Conservation (phyloP, 2,888 invertebrate genomes). For the Quadroppia sp. region DNA sequence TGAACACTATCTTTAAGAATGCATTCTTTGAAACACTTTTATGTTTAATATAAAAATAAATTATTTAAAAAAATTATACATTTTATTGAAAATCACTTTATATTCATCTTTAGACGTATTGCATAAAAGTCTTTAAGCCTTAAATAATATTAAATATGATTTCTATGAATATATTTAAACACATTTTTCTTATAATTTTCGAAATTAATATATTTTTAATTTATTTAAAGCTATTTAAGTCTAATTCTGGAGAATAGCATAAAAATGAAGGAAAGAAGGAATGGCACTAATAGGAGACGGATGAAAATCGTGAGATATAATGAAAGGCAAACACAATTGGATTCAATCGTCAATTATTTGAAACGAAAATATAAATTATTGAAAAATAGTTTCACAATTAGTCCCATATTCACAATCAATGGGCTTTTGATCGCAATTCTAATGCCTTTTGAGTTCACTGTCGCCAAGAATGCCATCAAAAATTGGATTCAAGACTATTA, state of each 20-base stretch:
- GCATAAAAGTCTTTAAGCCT: too few species aligned
- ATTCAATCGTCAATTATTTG: neutral
- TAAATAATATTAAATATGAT: neutral
- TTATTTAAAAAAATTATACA: too few species aligned
- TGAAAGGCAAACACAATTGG: neutral
- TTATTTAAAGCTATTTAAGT: neutral
- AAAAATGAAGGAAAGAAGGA: neutral
- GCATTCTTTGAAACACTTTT: neutral
- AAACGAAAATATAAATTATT: neutral
- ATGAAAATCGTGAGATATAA: neutral
- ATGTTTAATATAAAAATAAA: too few species aligned
- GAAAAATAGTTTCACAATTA: neutral
- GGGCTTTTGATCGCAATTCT: neutral
- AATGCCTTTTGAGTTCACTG: neutral
- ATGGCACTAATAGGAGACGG: too few species aligned
- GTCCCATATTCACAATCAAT: slow-evolving; percentile 6
- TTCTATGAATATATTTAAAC: neutral
- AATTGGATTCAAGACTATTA: too few species aligned
- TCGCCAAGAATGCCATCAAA: neutral
- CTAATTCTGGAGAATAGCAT: neutral
- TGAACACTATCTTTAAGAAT: neutral
- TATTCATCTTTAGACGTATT: too few species aligned
- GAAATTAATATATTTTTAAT: neutral
- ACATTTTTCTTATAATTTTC: too few species aligned
- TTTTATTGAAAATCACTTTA: too few species aligned